Base-by-base conservation (phyloP, 2,888 invertebrate species). In the Callyntrura guangdongensis region DNA sequence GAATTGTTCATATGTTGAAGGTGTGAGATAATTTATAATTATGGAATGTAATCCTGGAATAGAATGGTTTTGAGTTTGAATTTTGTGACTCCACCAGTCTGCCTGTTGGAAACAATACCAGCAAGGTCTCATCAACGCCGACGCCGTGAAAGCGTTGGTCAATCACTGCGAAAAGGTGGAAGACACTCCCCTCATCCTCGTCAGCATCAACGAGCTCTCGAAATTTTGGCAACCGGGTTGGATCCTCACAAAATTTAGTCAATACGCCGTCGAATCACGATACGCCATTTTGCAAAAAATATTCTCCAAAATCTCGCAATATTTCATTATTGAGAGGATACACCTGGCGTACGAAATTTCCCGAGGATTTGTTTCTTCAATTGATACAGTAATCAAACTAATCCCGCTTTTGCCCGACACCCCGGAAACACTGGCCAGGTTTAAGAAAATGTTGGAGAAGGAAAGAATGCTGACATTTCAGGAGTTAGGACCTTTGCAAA, bases 101-200 rank as follows among this genome's bases (percentile, higher is more conserved):
- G 90, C 96, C 0, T 96, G 96, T 93, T 96, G 96, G 96, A 95
- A 96, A 0, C 96, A 96, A 94, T 96, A 96, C 93, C 96, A 96
- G 93, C 96, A 96, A 89, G 96, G 96, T 0, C 95, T 96, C 95
- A 95, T 97, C 90, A 96, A 96, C 82, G 96, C 96, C 87, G 96
- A 96, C 4, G 96, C 96, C 0, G 96, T 96, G 0, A 94, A 96
- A 79, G 95, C 95, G 0, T 94, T 97, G 17, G 95, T 96, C 1
- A 96, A 96, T 88, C 95, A 96, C 0, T 95, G 96, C 0, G 96
- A 96, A 56, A 95, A 95, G 0, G 96, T 96, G 0, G 95, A 95
- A 0, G 96, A 96, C 89, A 95, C 95, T 53, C 91, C 90, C 8
- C 61, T 92, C 0, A 53, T 89, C 3, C 90, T 93, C 59, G 90